phyloP scores from a whole-genome alignment of 2,888 invertebrate genomes.

The Dilophus febrilis region DNA sequence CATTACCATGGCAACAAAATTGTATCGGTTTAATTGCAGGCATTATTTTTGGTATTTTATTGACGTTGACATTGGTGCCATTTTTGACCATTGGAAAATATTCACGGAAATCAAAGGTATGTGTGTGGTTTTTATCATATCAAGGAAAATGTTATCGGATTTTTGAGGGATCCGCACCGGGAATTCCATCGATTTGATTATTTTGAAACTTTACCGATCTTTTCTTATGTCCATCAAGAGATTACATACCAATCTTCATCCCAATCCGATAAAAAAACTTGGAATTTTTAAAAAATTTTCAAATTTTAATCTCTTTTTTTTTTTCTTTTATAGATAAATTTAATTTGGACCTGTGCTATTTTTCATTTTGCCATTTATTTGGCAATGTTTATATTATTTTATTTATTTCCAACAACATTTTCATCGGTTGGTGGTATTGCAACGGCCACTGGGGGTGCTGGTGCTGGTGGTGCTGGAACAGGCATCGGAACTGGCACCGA shows the following conservation, averaged over 20 bases:
- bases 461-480: constrained; percentile 4
- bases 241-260: too few species aligned
- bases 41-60: constrained; percentile 80
- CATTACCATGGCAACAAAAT: constrained; percentile 97
- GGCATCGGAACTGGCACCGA: too few species aligned
- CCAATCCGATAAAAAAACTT: constrained; percentile 5
- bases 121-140: too few species aligned
- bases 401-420: constrained; percentile 27
- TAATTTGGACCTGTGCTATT: constrained; percentile 42
- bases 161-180: too few species aligned
- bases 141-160: too few species aligned
- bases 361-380: constrained; percentile 26
- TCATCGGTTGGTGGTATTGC: constrained; percentile 23
- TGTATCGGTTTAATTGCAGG: constrained; percentile 91
- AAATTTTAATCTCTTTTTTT: constrained; percentile 4
- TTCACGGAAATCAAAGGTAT: constrained; percentile 69
- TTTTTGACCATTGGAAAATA: constrained; percentile 73
- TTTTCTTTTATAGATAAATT: constrained; percentile 27
- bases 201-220: too few species aligned
- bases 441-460: constrained; percentile 15
- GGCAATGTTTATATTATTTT: constrained; percentile 24
- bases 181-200: too few species aligned
- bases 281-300: background rate
- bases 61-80: constrained; percentile 87
- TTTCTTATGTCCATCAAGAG: too few species aligned